phyloP scores from a whole-genome alignment of 2,797 vertebrate genomes.

The Mico argentatus region DNA sequence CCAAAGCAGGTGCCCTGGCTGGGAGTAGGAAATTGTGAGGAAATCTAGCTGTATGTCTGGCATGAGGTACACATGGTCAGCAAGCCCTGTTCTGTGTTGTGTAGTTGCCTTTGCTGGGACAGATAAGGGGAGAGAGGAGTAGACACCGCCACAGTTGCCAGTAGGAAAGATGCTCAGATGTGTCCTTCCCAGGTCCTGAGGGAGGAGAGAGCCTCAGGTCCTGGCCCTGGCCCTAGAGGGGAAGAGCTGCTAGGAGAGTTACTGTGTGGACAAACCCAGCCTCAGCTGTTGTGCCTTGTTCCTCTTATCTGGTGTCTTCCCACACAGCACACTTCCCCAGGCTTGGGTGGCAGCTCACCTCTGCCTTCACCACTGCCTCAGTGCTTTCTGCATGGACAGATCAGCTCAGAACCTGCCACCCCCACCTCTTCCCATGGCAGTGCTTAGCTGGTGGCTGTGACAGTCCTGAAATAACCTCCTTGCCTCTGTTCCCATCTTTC shows the following conservation, averaged over 20 bases:
- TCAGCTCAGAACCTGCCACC: not conserved
- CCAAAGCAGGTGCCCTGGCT: not conserved
- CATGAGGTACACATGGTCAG: not conserved
- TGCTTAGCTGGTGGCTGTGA: not conserved
- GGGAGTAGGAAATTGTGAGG: not conserved
- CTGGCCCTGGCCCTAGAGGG: not conserved
- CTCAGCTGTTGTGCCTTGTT: not conserved
- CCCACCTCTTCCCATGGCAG: not conserved
- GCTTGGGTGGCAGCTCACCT: not conserved
- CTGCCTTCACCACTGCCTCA: not conserved
- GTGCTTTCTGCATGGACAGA: not conserved
- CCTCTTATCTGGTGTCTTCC: not conserved
- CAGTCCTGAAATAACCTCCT: not conserved
- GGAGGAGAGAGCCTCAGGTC: not conserved
- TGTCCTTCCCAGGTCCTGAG: not conserved
- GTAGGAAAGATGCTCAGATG: not conserved
- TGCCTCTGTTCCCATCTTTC: not conserved
- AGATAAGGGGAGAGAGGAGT: not conserved
- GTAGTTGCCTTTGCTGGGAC: not conserved
- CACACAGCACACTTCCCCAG: not conserved
- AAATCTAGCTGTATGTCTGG: not conserved
- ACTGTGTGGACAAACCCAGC: not conserved
- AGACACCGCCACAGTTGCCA: rapidly evolving
- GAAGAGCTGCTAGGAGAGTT: not conserved
- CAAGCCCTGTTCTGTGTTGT: rapidly evolving